Base-by-base conservation (phyloP, 2,888 invertebrate species). In the Baronia brevicornis region DNA sequence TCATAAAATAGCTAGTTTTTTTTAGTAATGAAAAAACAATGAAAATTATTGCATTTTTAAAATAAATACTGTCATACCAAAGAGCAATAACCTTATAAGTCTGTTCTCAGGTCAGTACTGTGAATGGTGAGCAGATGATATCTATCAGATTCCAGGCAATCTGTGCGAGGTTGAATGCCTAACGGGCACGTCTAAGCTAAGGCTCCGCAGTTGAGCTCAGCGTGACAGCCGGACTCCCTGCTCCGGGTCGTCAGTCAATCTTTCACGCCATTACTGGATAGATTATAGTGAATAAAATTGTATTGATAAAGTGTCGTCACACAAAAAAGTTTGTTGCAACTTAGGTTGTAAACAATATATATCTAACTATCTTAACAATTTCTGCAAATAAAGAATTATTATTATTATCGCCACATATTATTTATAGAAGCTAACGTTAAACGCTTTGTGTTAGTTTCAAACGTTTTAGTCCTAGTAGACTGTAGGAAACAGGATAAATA, bases 61-160 rank as follows among this genome's bases (percentile, higher is more conserved):
- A n/a, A n/a, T n/a, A n/a, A n/a, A n/a, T n/a, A n/a, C n/a, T n/a
- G n/a, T n/a, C n/a, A n/a, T n/a, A n/a, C n/a, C n/a, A n/a, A n/a
- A 6, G 24, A 24, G 18, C 10, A 20, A 25, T 25, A 27, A 33
- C 30, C 29, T 19, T 38, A 22, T 23, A 21, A 33, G 37, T 33
- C 19, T 29, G 10, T 29, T 20, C 29, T 32, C 28, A 28, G 26
- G 25, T 33, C 23, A 18, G 12, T 23, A 32, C 17, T 19, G 24
- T 15, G 32, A 33, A 33, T 53, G 43, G 50, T 48, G 48, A 46
- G 48, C 56, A 64, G 75, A 78, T 78, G 66, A 67, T 72, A 77
- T 79, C 79, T 69, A 62, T 49, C 57, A 68, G 72, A 73, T 70
- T 69, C 67, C 68, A 54, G 63, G 65, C 64, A 67, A 58, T 61